Evolutionary conservation across 1,140 invertebrate genomes (phyloP), one percentile per base, ranked within the genome.

Genomic region (Samia ricini): DNA sequence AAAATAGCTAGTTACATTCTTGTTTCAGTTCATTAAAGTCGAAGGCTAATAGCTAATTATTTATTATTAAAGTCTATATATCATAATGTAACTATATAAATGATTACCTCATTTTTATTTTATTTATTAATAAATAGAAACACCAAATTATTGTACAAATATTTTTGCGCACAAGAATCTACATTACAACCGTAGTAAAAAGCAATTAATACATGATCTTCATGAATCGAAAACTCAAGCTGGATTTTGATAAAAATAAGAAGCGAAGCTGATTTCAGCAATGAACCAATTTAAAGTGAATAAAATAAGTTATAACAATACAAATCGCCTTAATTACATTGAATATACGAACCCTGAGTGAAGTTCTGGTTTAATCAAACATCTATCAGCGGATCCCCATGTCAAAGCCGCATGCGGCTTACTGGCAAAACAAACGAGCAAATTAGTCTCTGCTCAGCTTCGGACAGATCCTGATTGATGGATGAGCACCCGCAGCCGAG

Each of bases 391-490:
- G 63, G 33, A 50, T 50, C 57, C 48, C 51, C 24, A 24, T 62
- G 57, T 29, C 54, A 62, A 64, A 64, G 60, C 71, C 70, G 63
- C 71, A 63, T 61, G 61, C 56, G 72, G 82, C 80, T 85, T 83
- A 79, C 74, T 68, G 78, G 73, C 77, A 76, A 83, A 85, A 85
- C 81, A 85, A 85, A 88, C 81, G 85, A 79, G 85, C 77, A 83
- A 88, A 88, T 88, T 84, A 85, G 84, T 76, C 78, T 67, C 49
- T 77, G 72, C 68, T 66, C 62, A 58, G 63, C 36, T 61, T 64
- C 62, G 63, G 81, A 83, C 82, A 79, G 78, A 81, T 76, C 77
- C 77, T 85, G 85, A 88, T 88, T 85, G 85, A 88, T 88, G 76
- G 80, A 85, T 88, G 79, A 62, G 63, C 20, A 71, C 71, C 69